These are phyloP conservation scores for Brachycybe producta DNA, from an alignment of 2,888 invertebrate species.

Conservation along the genomic window DNA sequence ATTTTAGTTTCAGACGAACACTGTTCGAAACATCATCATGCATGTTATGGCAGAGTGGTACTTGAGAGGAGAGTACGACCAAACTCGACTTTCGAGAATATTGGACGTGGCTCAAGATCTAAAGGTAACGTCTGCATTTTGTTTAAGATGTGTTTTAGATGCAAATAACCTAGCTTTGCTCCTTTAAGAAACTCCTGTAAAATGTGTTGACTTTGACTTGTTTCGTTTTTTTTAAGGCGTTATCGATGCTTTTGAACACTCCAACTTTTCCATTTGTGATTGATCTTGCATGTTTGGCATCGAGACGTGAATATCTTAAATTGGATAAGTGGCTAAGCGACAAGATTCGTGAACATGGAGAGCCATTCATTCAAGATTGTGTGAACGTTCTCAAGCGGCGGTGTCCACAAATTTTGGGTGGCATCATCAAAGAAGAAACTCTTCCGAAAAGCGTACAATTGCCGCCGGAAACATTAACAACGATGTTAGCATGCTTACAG, in stretches of 20 bases:
- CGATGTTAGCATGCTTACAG: slow-evolving; percentile 79
- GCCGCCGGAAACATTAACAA: slow-evolving; percentile 77
- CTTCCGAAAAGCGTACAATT: slow-evolving; percentile 68
- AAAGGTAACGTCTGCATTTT: slow-evolving; percentile 33
- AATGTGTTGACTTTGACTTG: neutral
- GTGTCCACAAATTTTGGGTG: slow-evolving; percentile 71
- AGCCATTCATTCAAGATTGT: slow-evolving; percentile 36
- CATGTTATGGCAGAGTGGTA: slow-evolving; percentile 98
- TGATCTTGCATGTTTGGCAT: slow-evolving; percentile 93
- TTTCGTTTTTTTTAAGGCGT: slow-evolving; percentile 47
- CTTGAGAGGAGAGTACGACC: slow-evolving; percentile 79
- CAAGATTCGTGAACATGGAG: slow-evolving; percentile 86
- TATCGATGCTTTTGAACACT: slow-evolving; percentile 79
- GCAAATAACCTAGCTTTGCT: neutral
- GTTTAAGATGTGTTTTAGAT: slow-evolving; percentile 9
- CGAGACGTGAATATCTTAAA: slow-evolving; percentile 89
- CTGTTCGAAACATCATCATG: slow-evolving; percentile 72
- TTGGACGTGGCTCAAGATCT: slow-evolving; percentile 91
- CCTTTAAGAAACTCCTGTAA: neutral
- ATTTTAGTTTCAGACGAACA: slow-evolving; percentile 39
- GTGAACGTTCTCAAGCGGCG: slow-evolving; percentile 46
- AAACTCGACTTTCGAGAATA: slow-evolving; percentile 81
- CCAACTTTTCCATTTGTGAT: slow-evolving; percentile 92
- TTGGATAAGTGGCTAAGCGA: slow-evolving; percentile 97
- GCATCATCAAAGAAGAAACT: slow-evolving; percentile 57